Percentiles rank a stretch among this genome's conserved stretches.
phyloP scores from a whole-genome alignment of 2,113 vertebrate species.

The Melanocharis versteri region DNA sequence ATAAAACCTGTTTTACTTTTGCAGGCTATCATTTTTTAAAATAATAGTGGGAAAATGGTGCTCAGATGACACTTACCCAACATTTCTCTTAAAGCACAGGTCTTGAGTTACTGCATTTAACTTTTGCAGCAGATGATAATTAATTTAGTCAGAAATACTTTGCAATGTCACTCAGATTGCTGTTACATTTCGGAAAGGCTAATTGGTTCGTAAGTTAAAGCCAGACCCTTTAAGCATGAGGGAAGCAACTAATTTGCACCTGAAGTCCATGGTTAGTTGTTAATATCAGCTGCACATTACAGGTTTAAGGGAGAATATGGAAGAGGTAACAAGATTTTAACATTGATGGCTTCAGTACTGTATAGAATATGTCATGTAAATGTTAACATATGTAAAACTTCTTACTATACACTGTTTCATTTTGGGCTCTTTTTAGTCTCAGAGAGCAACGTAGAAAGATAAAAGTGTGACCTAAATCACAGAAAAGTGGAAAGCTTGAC shows the following conservation, averaged over 20 bases:
- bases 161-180: neutral
- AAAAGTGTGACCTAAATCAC: slow-evolving; percentile 7
- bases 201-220: neutral
- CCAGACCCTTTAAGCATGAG: neutral
- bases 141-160: neutral
- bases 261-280: neutral
- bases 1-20: neutral
- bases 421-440: neutral
- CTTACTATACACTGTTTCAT: neutral
- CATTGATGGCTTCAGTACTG: neutral
- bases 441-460: neutral
- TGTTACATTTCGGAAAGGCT: neutral
- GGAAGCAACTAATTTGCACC: neutral
- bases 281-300: neutral
- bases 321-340: neutral
- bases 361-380: neutral
- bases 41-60: neutral
- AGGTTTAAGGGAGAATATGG: neutral
- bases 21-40: neutral
- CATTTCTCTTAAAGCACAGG: neutral
- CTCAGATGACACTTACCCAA: neutral
- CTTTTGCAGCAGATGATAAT: neutral
- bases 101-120: neutral
- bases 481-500: neutral
- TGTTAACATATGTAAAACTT: neutral